These are phyloP conservation scores for Rhinoptilus africanus DNA, from an alignment of 2,113 vertebrate genomes.

Conservation along the genomic window DNA sequence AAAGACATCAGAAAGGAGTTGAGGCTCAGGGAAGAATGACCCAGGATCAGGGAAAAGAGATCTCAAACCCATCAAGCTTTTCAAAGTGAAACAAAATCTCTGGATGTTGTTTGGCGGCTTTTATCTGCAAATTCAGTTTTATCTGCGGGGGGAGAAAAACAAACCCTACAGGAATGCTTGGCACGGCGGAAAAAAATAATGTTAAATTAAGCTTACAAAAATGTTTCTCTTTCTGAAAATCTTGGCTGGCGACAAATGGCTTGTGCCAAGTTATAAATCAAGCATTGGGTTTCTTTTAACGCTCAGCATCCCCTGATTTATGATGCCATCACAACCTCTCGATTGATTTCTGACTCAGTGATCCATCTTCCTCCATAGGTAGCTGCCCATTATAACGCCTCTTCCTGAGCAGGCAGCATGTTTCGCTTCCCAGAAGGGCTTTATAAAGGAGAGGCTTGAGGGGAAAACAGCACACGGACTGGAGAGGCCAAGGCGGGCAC, in stretches of 20 bases:
- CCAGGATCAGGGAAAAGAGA: neutral
- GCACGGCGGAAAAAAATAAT: constrained; percentile 24
- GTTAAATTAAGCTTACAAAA: constrained; percentile 68
- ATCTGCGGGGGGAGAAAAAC: neutral
- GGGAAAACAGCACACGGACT: neutral
- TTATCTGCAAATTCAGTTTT: constrained; percentile 2
- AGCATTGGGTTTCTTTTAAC: constrained; percentile 54
- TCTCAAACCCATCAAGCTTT: neutral
- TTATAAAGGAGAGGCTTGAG: neutral
- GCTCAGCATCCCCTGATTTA: constrained; percentile 69
- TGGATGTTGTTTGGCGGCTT: neutral
- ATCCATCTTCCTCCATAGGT: constrained; percentile 69
- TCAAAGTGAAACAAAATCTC: neutral
- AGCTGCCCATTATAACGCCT: constrained; percentile 45
- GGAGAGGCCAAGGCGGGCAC: rapidly evolving
- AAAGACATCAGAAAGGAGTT: neutral
- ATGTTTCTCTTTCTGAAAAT: constrained; percentile 64
- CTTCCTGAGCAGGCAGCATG: neutral
- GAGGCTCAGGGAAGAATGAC: neutral
- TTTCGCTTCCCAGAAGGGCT: constrained; percentile 20
- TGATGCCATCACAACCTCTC: constrained; percentile 55
- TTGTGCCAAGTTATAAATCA: constrained; percentile 67
- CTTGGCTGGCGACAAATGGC: constrained; percentile 67
- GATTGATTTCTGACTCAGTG: constrained; percentile 66
- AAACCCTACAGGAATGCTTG: constrained; percentile 23